These are phyloP conservation scores for Boulengeromyrus knoepffleri DNA, from an alignment of 2,113 vertebrate genomes.

Conservation along the genomic window DNA sequence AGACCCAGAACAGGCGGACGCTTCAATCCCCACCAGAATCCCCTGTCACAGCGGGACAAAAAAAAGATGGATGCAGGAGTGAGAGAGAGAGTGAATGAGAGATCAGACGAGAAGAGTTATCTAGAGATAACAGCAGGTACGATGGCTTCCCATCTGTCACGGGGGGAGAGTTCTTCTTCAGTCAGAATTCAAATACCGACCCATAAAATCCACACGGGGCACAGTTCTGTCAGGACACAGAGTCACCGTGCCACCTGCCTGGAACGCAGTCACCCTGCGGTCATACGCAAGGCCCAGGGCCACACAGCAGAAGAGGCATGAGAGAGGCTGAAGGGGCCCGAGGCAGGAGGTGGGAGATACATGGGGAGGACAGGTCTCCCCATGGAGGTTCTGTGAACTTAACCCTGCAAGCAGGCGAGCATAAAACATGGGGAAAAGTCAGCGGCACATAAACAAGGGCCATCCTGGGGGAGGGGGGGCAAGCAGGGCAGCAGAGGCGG, in stretches of 20 bases:
- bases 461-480: not conserved
- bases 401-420: not conserved
- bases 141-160: not conserved
- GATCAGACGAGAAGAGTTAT: not conserved
- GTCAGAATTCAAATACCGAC: not conserved
- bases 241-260: not conserved
- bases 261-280: not conserved
- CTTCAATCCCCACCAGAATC: not conserved
- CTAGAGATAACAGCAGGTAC: not conserved
- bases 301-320: not conserved
- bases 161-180: not conserved
- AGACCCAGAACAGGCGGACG: not conserved
- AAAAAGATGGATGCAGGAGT: not conserved
- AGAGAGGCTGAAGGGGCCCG: not conserved
- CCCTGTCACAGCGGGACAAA: not conserved
- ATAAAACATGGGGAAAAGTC: not conserved
- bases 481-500: no score
- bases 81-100: not conserved
- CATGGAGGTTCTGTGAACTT: not conserved
- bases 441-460: not conserved
- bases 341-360: not conserved
- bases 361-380: not conserved
- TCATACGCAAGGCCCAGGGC: not conserved
- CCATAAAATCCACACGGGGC: not conserved
- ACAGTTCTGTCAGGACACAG: not conserved